Percentiles rank a stretch among this genome's conserved stretches.
These are phyloP conservation scores for Carassius auratus DNA, from an alignment of 2,113 vertebrate species.

Conservation along the genomic window DNA sequence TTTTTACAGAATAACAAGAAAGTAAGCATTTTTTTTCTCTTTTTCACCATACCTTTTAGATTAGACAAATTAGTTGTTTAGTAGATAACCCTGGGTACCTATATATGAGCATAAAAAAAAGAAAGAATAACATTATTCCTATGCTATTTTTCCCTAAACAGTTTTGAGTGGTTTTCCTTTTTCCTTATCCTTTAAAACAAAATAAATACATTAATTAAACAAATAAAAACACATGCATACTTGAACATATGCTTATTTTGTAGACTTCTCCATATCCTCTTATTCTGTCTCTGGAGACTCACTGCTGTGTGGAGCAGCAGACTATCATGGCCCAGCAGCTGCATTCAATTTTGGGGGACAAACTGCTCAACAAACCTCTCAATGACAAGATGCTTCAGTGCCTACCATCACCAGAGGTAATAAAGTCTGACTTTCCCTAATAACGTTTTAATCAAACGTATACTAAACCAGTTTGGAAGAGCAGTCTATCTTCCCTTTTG, in stretches of 20 bases:
- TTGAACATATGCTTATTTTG: conserved; percentile 1
- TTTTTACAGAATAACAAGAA: too few species aligned
- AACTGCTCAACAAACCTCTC: conserved; percentile 80
- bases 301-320: conserved; percentile 94
- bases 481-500: background rate
- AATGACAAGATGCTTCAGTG: conserved; percentile 58
- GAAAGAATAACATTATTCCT: too few species aligned
- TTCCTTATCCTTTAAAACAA: background rate
- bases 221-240: background rate
- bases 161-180: background rate
- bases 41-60: too few species aligned
- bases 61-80: too few species aligned
- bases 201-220: background rate
- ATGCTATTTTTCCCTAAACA: too few species aligned
- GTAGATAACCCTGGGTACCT: too few species aligned
- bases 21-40: too few species aligned
- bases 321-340: conserved; percentile 86
- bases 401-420: conserved; percentile 90
- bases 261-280: conserved; percentile 89
- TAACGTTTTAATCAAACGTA: background rate
- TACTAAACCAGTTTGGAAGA: background rate
- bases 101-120: too few species aligned
- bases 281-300: conserved; percentile 96
- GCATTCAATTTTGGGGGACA: conserved; percentile 85
- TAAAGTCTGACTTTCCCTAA: background rate